Evolutionary conservation across 2,888 invertebrate genomes (phyloP).

Genomic region (Globia sparganii): DNA sequence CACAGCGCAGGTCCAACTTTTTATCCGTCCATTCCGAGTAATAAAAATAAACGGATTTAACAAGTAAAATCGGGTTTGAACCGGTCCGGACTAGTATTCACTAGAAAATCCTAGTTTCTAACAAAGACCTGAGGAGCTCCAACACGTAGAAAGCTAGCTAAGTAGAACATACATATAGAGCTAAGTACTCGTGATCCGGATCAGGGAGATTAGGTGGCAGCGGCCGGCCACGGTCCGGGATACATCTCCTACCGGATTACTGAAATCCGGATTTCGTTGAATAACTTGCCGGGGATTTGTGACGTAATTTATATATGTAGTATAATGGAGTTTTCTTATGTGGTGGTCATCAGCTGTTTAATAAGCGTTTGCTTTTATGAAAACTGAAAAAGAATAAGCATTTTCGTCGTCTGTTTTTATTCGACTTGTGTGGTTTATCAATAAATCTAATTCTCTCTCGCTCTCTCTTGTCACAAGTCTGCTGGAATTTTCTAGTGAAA

Average conservation of each 20-base stretch:
- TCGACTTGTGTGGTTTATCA: background rate
- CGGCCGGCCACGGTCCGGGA: slow-evolving; percentile 87
- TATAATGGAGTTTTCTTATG: slow-evolving; percentile 56
- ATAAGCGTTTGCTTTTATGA: slow-evolving; percentile 1
- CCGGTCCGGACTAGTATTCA: slow-evolving; percentile 60
- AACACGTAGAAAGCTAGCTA: slow-evolving; percentile 66
- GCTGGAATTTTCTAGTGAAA: background rate
- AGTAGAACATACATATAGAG: slow-evolving; percentile 73
- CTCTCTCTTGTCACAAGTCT: background rate
- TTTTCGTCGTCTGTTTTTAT: background rate
- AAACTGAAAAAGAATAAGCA: background rate
- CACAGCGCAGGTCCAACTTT: slow-evolving; percentile 53
- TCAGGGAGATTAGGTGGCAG: slow-evolving; percentile 86
- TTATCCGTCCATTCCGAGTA: slow-evolving; percentile 54
- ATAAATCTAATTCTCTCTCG: too few species aligned
- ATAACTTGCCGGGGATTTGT: slow-evolving; percentile 82
- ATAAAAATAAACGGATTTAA: slow-evolving; percentile 67
- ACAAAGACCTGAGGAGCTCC: slow-evolving; percentile 75
- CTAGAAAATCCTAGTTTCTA: slow-evolving; percentile 69
- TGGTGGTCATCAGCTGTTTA: slow-evolving; percentile 37
- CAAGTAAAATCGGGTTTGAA: slow-evolving; percentile 62
- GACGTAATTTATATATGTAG: slow-evolving; percentile 65
- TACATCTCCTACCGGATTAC: slow-evolving; percentile 88
- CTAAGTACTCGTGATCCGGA: slow-evolving; percentile 86
- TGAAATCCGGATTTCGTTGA: slow-evolving; percentile 87